Conservation (phyloP, 2,888 invertebrate species). For the Perithous albicinctus region DNA sequence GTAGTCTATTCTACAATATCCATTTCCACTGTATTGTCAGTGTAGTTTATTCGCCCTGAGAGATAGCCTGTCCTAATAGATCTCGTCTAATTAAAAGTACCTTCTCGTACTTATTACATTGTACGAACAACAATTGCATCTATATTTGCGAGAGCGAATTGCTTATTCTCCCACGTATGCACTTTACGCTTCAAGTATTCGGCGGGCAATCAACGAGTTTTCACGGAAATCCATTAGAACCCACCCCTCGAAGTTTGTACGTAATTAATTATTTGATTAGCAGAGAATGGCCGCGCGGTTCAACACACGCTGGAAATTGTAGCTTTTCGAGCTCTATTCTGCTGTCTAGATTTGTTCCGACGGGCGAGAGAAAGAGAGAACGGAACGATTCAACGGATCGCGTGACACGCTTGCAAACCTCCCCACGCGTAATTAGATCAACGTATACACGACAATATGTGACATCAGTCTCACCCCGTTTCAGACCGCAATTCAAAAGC, state of each 20-base stretch:
- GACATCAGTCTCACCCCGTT: constrained; percentile 53
- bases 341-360: constrained; percentile 32
- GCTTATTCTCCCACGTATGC: background rate
- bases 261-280: constrained; percentile 59
- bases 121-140: background rate
- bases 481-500: constrained; percentile 42
- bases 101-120: background rate
- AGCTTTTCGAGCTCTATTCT: constrained; percentile 25
- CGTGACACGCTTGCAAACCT: constrained; percentile 13
- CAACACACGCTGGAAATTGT: constrained; percentile 15
- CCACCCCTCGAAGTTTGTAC: background rate
- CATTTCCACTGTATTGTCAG: background rate
- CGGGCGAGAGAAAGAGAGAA: constrained; percentile 21
- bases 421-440: constrained; percentile 57
- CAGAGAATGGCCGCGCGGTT: constrained; percentile 20
- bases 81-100: background rate
- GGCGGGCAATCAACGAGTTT: constrained; percentile 49
- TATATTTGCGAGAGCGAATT: background rate
- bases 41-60: background rate
- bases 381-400: background rate
- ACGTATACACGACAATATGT: constrained; percentile 18
- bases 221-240: constrained; percentile 45
- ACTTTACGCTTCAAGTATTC: constrained; percentile 21
- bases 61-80: background rate
- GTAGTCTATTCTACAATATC: background rate